Base-by-base conservation (phyloP, 2,888 invertebrate genomes). In the Choreutis nemorana region DNA sequence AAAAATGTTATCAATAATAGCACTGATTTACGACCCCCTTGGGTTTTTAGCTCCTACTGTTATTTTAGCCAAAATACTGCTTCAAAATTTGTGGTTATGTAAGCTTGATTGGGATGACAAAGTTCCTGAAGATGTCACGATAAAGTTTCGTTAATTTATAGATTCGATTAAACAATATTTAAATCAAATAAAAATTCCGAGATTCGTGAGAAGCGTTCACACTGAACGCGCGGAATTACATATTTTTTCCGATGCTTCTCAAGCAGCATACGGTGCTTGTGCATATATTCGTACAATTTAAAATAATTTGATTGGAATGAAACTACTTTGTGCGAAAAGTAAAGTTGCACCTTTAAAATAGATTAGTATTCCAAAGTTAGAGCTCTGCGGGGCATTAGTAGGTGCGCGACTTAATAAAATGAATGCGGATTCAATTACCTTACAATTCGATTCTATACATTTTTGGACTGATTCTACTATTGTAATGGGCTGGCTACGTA, bases 401-500 rank as follows among this genome's bases (percentile, higher is more conserved):
- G 40, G 38, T 23, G 30, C 42, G 22, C 33, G 39, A 25, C 30
- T 51, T 9, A 36, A 31, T 16, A 14, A 12, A 3, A 45, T 41
- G 20, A 26, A 43, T 10, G 26, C 29, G 5, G 10, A 29, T n/a
- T 37, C 43, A 4, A 22, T 41, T 5, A 11, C 30, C 1, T 25
- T 29, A 2, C 27, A 29, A 3, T 41, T 45, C 14, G 13, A 33
- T 12, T 29, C 37, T 2, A 30, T 40, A 10, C 23, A 35, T 2
- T 40, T 39, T 8, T 50, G 41, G 41, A 39, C 45, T 4, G 47
- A 45, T 26, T 45, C 44, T 3, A 39, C 41, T 5, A 38, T 45
- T 9, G 37, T 34, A 2, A 10, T 42, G n/a, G 29, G 37, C 6
- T 45, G 45, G 44, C 21, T 44, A 7, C 21, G 26, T 7, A 34